A percentile compares a stretch with the other conserved stretches of the same genome.
Conservation (phyloP, 2,888 invertebrate species). For the Leucophenga maculata region DNA sequence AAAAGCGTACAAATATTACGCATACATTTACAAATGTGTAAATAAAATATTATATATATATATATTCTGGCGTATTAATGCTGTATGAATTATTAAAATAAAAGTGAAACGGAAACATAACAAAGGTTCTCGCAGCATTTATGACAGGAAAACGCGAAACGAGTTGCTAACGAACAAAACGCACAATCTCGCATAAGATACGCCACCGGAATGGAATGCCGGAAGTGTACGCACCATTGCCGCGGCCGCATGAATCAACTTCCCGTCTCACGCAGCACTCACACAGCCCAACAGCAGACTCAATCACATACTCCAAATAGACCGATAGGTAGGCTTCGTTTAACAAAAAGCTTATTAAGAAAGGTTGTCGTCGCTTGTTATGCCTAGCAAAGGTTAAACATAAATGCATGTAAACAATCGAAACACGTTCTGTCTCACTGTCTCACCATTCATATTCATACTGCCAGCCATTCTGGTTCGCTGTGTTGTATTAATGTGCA, state of each 20-base stretch:
- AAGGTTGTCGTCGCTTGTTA: conserved; percentile 25
- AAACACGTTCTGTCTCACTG: conserved; percentile 48
- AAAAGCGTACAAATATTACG: conserved; percentile 25
- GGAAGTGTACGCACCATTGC: conserved; percentile 57
- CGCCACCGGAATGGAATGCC: conserved; percentile 48
- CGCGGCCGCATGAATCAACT: conserved; percentile 23
- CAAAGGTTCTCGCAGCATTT: conserved; percentile 62
- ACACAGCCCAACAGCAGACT: conserved; percentile 41
- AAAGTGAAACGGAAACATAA: conserved; percentile 65
- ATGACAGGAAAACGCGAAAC: conserved; percentile 64
- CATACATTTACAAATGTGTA: conserved; percentile 41
- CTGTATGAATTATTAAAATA: conserved; percentile 63
- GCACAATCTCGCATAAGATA: conserved; percentile 64
- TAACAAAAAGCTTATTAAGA: conserved; percentile 44
- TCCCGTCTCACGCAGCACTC: background rate
- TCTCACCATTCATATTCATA: conserved; percentile 9
- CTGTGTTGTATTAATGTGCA: conserved; percentile 59
- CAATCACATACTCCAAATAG: conserved; percentile 58
- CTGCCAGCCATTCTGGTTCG: background rate
- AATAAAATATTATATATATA: conserved; percentile 51
- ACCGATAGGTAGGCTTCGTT: conserved; percentile 62
- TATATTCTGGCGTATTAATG: conserved; percentile 44
- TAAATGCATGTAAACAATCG: conserved; percentile 63
- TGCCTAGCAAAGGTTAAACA: conserved; percentile 52
- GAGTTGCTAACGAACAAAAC: conserved; percentile 30